Conservation (phyloP, 2,797 vertebrate genomes). For the Poeciliopsis presidionis region DNA sequence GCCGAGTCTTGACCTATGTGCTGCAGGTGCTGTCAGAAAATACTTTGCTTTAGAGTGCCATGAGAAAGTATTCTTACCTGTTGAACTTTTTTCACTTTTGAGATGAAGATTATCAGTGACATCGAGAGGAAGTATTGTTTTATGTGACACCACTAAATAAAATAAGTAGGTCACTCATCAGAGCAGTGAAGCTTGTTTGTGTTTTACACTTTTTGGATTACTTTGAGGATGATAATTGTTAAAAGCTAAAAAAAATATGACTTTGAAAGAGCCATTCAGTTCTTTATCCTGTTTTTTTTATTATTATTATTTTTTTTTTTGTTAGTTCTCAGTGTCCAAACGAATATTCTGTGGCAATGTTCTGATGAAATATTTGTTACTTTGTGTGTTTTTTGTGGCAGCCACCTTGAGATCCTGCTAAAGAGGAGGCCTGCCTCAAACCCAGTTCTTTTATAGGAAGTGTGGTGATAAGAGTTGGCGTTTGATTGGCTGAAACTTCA, state of each 20-base stretch:
- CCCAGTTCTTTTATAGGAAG: no score
- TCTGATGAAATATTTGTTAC: no score
- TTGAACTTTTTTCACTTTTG: not conserved
- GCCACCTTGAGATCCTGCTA: no score
- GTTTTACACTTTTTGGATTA: not conserved
- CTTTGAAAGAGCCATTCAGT: not conserved
- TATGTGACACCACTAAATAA: not conserved
- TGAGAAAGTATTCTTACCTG: not conserved
- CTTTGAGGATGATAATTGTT: not conserved
- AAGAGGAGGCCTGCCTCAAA: no score
- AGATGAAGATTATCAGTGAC: not conserved
- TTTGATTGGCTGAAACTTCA: no score
- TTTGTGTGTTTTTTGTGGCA: no score
- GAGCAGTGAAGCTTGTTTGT: not conserved
- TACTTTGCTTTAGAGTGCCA: slow-evolving; percentile 10
- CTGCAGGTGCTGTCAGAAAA: slow-evolving; percentile 45
- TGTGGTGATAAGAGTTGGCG: no score
- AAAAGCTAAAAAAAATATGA: not conserved
- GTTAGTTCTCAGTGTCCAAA: no score
- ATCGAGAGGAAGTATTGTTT: not conserved
- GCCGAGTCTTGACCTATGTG: not conserved
- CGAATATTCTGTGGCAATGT: no score
- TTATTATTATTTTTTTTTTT: no score
- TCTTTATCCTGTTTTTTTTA: no score
- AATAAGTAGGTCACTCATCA: not conserved